phyloP scores from a whole-genome alignment of 2,888 invertebrate genomes.

The Melinaea marsaeus region DNA sequence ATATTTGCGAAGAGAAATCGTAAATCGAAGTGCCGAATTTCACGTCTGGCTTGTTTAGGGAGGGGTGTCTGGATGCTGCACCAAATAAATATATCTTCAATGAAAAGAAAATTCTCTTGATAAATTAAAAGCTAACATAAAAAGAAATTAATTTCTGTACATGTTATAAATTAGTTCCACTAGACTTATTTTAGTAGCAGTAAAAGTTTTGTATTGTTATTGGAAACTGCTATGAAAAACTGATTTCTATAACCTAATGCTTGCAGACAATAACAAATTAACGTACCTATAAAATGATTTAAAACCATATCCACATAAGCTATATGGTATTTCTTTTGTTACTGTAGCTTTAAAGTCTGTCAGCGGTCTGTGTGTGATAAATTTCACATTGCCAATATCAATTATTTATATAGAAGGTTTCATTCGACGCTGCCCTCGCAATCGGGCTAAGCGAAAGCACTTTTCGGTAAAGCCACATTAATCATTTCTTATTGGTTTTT shows the following conservation, averaged over 20 bases:
- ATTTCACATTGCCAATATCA: neutral
- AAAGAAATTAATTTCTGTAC: too few species aligned
- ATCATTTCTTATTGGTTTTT: neutral
- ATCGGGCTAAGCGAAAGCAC: conserved; percentile 3
- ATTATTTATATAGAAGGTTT: conserved; percentile 2
- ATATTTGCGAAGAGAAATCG: conserved; percentile 9
- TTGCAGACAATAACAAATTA: too few species aligned
- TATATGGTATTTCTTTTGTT: too few species aligned
- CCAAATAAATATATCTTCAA: conserved; percentile 1
- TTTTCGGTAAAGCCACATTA: conserved; percentile 2
- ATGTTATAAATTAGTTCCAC: too few species aligned
- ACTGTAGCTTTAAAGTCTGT: neutral
- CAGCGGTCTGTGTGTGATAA: neutral
- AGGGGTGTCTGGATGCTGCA: conserved; percentile 3
- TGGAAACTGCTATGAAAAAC: too few species aligned
- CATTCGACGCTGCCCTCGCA: conserved; percentile 5
- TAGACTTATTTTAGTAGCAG: too few species aligned
- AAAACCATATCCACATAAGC: too few species aligned
- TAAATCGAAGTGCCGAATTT: conserved; percentile 15
- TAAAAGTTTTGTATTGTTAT: too few species aligned
- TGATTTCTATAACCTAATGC: too few species aligned
- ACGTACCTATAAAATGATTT: too few species aligned
- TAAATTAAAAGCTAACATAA: too few species aligned
- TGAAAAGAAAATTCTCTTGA: neutral
- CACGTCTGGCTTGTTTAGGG: conserved; percentile 13